Evolutionary conservation across 1,140 invertebrate genomes (phyloP), one percentile per base, ranked within the genome.

Genomic region (Polypedilum pembai): DNA sequence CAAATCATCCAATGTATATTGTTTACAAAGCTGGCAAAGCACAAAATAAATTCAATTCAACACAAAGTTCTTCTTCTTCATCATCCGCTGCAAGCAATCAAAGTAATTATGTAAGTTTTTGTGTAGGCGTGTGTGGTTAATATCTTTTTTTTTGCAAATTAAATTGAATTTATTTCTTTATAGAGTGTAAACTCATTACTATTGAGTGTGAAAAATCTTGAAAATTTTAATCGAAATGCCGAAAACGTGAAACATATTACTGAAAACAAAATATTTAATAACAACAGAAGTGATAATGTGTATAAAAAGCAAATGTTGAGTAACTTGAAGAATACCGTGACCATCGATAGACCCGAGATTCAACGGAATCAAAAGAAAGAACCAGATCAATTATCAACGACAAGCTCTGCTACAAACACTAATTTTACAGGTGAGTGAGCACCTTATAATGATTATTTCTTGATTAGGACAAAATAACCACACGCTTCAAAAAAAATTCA

Each of bases 391-490:
- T 10, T 20, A 21, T 69, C 65, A 20, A 69, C 65, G 4, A 4
- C 65, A 8, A 69, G 65, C 17, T 18, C 65, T 8, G 20, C 65
- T 5, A 69, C 65, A 8, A 69, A 18, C 18, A 69, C 65, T 21
- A 69, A 69, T 21, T 69, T 69, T 69, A 69, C 65, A 8, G 65
- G 65, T 69, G 18, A 69, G 20, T 69, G 18, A 18, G 45, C 8
- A 56, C 24, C 24, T 33, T 56, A 56, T n/a, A n/a, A n/a, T n/a
- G n/a, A 56, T 56, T 56, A 1, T 56, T 56, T 33, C 5, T 33
- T 5, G 24, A 33, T 33, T 3, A 33, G 5, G 5, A 33, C 5
- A 33, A 33, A 33, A 33, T 33, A 5, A 33, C 24, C 24, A 33
- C 15, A 45, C 8, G 8, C 8, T 45, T 8, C 41, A 45, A 12